These are phyloP conservation scores for Nemapogon koenigi DNA, from an alignment of 2,888 invertebrate species.

Conservation along the genomic window DNA sequence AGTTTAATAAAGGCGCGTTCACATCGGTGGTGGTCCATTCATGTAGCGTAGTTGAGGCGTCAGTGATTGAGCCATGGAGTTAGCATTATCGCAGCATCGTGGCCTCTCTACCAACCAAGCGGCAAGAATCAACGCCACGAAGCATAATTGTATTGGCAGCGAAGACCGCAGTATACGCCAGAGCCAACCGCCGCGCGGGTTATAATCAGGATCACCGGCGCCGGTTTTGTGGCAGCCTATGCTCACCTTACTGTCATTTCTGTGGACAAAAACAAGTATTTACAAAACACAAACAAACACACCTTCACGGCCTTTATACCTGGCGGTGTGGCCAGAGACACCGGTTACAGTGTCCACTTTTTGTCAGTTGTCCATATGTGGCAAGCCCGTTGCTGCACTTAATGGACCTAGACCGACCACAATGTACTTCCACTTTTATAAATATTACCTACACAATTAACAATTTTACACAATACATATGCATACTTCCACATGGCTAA, in stretches of 20 bases:
- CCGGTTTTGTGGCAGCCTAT: conserved; percentile 55
- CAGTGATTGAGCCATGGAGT: conserved; percentile 76
- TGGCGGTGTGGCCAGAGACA: too few species aligned
- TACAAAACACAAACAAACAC: too few species aligned
- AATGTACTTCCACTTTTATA: too few species aligned
- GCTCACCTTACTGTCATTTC: conserved; percentile 29
- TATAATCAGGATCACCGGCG: conserved; percentile 64
- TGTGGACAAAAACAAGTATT: conserved; percentile 23
- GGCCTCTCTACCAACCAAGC: conserved; percentile 79
- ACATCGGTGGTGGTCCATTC: conserved; percentile 83
- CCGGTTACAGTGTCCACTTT: too few species aligned
- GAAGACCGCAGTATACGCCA: conserved; percentile 79
- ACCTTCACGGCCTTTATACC: too few species aligned
- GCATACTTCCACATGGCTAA: too few species aligned
- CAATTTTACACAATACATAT: too few species aligned
- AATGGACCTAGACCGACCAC: too few species aligned
- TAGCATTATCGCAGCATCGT: conserved; percentile 79
- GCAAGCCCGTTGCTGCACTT: too few species aligned
- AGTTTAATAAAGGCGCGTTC: conserved; percentile 35
- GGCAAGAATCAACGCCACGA: conserved; percentile 75
- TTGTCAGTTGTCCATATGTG: too few species aligned
- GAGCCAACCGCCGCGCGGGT: conserved; percentile 67
- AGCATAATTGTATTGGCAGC: conserved; percentile 78
- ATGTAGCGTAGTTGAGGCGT: conserved; percentile 84
- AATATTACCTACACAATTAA: too few species aligned